These are phyloP conservation scores for Panzeria rudis DNA, from an alignment of 2,888 invertebrate genomes.

Conservation along the genomic window DNA sequence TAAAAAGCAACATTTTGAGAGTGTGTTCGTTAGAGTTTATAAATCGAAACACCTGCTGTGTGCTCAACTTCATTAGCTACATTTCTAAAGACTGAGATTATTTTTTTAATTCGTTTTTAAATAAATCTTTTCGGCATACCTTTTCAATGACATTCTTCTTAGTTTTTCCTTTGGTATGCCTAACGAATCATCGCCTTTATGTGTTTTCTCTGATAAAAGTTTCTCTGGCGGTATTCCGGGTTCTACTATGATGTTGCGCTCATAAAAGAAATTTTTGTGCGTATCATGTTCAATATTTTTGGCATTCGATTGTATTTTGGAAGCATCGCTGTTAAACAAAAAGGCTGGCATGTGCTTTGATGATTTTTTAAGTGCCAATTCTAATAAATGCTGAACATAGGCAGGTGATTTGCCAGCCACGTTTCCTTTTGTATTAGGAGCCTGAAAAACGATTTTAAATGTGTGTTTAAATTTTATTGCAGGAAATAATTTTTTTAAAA, in stretches of 20 bases:
- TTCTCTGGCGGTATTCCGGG: constrained; percentile 74
- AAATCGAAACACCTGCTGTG: constrained; percentile 54
- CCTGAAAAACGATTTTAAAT: constrained; percentile 60
- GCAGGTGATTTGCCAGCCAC: constrained; percentile 70
- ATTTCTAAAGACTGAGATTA: constrained; percentile 9
- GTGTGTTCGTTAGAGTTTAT: neutral
- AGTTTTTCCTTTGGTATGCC: constrained; percentile 75
- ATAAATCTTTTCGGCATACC: constrained; percentile 67
- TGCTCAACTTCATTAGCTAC: neutral
- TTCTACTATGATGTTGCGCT: constrained; percentile 77
- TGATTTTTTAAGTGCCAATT: constrained; percentile 70
- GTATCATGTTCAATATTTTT: constrained; percentile 79
- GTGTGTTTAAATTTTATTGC: neutral
- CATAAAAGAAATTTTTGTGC: constrained; percentile 78
- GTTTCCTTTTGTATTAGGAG: constrained; percentile 73
- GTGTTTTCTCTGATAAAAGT: constrained; percentile 73
- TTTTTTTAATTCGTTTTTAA: neutral
- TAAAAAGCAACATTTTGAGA: neutral
- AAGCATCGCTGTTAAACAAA: constrained; percentile 76
- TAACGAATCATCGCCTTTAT: constrained; percentile 76
- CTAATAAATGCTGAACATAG: constrained; percentile 70
- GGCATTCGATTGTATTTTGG: constrained; percentile 80
- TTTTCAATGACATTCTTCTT: constrained; percentile 74
- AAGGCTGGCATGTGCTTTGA: constrained; percentile 75
- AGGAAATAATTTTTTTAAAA: neutral